These are phyloP conservation scores for Vireo altiloquus DNA, from an alignment of 2,113 vertebrate species.

Conservation along the genomic window DNA sequence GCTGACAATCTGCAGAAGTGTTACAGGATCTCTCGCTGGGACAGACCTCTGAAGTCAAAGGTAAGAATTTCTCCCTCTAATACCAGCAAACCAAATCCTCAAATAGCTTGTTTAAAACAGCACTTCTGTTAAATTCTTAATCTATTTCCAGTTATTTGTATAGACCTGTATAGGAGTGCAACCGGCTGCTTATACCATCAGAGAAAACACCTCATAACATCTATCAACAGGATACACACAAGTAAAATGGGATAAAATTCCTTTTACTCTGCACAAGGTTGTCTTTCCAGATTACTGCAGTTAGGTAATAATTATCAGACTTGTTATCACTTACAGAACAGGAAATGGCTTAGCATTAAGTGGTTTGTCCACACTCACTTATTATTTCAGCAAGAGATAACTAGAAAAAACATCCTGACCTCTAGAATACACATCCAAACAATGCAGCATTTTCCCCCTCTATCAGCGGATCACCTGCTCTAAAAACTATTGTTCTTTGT, in stretches of 20 bases:
- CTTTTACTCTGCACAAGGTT: background rate
- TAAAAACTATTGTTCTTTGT: background rate
- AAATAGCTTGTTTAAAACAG: background rate
- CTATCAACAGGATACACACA: background rate
- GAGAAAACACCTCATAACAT: background rate
- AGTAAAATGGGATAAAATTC: background rate
- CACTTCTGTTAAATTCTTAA: background rate
- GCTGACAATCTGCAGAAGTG: background rate
- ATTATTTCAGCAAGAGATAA: background rate
- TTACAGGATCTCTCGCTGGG: background rate
- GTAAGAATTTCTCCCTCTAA: background rate
- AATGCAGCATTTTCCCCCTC: background rate
- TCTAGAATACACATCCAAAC: background rate
- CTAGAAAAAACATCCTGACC: background rate
- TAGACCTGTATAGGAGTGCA: background rate
- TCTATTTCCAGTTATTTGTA: background rate
- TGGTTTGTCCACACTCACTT: slow-evolving; percentile 5
- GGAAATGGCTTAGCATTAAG: background rate
- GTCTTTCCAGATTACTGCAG: background rate
- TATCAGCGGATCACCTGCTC: background rate
- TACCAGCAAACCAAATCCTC: background rate
- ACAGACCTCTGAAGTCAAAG: background rate
- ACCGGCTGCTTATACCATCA: background rate
- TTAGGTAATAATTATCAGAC: background rate
- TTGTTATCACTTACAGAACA: background rate